These are phyloP conservation scores for Drosophila hydei DNA, from an alignment of 1,140 invertebrate genomes.

Conservation along the genomic window DNA sequence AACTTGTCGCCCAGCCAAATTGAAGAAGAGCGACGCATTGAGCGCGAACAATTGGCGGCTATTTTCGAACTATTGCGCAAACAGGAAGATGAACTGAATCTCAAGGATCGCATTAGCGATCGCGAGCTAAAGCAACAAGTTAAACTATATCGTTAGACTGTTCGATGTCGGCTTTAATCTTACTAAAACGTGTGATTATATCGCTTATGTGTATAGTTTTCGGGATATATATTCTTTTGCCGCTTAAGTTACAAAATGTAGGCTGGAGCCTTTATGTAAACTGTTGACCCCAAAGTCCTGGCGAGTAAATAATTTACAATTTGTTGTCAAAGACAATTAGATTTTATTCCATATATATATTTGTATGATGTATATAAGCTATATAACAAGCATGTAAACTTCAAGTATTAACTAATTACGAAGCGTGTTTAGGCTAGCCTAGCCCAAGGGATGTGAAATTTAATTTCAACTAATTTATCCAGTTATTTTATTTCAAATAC, in stretches of 20 bases:
- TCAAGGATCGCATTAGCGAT: constrained; percentile 76
- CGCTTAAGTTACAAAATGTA: neutral
- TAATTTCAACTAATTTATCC: neutral
- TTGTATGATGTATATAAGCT: constrained; percentile 18
- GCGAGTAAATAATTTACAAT: constrained; percentile 7
- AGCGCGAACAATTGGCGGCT: constrained; percentile 73
- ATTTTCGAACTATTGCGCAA: constrained; percentile 76
- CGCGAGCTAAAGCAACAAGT: constrained; percentile 73
- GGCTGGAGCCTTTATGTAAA: neutral
- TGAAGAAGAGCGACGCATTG: constrained; percentile 75
- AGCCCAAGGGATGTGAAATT: constrained; percentile 1
- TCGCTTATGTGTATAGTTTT: constrained; percentile 1
- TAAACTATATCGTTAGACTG: constrained; percentile 63
- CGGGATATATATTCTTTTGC: neutral
- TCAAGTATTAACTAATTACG: constrained; percentile 23
- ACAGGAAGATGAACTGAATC: constrained; percentile 75
- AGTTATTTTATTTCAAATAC: constrained; percentile 23
- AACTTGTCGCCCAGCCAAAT: constrained; percentile 66
- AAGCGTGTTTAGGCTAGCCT: neutral
- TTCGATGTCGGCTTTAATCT: neutral
- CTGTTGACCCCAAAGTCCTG: neutral
- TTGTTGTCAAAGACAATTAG: constrained; percentile 2
- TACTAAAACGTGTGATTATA: constrained; percentile 30
- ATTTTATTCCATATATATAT: constrained; percentile 16
- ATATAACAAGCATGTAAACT: constrained; percentile 17